A percentile compares a stretch with the other conserved stretches of the same genome.
Evolutionary conservation across 2,888 invertebrate genomes (phyloP).

Genomic region (Gasteruption jaculator): DNA sequence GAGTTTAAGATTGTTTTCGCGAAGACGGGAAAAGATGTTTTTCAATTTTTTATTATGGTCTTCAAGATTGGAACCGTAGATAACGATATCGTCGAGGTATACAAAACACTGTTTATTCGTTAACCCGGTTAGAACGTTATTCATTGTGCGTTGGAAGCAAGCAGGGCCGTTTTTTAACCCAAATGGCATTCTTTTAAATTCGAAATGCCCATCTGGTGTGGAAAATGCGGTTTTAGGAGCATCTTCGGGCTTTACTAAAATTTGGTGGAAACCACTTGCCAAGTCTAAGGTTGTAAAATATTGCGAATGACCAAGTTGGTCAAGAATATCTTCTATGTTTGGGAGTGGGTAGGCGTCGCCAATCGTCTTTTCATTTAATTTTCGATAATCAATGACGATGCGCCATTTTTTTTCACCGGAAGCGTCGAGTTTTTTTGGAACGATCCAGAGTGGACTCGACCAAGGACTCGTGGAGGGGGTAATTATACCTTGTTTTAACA

Average conservation of each 20-base stretch:
- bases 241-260: slow-evolving; percentile 22
- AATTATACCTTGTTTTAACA: slow-evolving; percentile 25
- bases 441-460: slow-evolving; percentile 15
- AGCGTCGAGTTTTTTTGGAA: slow-evolving; percentile 16
- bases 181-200: slow-evolving; percentile 32
- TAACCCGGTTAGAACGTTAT: slow-evolving; percentile 35
- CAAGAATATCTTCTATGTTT: slow-evolving; percentile 24
- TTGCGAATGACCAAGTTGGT: slow-evolving; percentile 22
- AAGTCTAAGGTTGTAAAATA: slow-evolving; percentile 26
- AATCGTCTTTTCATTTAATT: slow-evolving; percentile 43
- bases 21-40: too few species aligned
- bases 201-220: slow-evolving; percentile 30
- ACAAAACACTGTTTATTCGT: slow-evolving; percentile 37
- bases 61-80: too few species aligned
- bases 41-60: too few species aligned
- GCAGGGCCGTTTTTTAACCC: slow-evolving; percentile 22
- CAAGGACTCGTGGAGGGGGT: slow-evolving; percentile 14
- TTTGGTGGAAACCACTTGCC: slow-evolving; percentile 14
- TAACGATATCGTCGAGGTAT: slow-evolving; percentile 40
- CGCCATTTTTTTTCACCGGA: slow-evolving; percentile 15
- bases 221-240: slow-evolving; percentile 25
- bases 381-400: slow-evolving; percentile 43
- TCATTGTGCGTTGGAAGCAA: slow-evolving; percentile 23
- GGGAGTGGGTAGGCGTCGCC: slow-evolving; percentile 32
- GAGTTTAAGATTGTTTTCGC: too few species aligned